Base-by-base conservation (phyloP, 2,888 invertebrate species). In the Lamellibrachia columna region DNA sequence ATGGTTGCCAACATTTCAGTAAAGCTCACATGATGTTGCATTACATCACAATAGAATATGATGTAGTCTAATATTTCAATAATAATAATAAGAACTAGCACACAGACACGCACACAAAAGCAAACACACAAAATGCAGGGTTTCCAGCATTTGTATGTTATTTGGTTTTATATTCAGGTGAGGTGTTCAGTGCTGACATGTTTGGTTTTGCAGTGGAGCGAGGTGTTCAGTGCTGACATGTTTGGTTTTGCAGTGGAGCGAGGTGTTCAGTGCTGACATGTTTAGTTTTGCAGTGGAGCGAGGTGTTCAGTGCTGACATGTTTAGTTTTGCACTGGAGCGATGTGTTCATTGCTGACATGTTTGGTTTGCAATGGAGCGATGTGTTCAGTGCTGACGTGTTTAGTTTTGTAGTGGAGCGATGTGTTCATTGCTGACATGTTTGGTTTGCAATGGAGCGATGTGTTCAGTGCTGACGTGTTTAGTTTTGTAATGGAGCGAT, bases 301-400 rank as follows among this genome's bases (percentile, higher is more conserved):
- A 75, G 75, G 75, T 75, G 75, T 75, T 75, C 75, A 75, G 15
- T 75, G 75, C 22, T 75, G 75, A 75, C 75, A 75, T 75, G 75
- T 75, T 75, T 75, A 22, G 22, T 15, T 75, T 75, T 75, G 75
- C 75, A 75, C 22, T 75, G 75, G 75, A 75, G 75, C 15, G 22
- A 75, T 15, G 22, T 75, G 75, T 55, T 55, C 55, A 55, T 2
- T 55, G 55, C 55, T 55, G 55, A 55, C 55, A 55, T 55, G 55
- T 55, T 55, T 55, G 55, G 55, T 2, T 55, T 55, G 1, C 55
- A 2, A 2, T 55, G 55, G 55, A 55, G 55, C 9, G 55, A 55
- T 2, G 55, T 55, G 55, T 55, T 55, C 55, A 55, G 9, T 55
- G 55, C 9, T 55, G 55, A 55, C 55, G 2, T 55, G 2, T 55